These are phyloP conservation scores for Drosophila kuntzei DNA, from an alignment of 2,888 invertebrate genomes.

Conservation along the genomic window DNA sequence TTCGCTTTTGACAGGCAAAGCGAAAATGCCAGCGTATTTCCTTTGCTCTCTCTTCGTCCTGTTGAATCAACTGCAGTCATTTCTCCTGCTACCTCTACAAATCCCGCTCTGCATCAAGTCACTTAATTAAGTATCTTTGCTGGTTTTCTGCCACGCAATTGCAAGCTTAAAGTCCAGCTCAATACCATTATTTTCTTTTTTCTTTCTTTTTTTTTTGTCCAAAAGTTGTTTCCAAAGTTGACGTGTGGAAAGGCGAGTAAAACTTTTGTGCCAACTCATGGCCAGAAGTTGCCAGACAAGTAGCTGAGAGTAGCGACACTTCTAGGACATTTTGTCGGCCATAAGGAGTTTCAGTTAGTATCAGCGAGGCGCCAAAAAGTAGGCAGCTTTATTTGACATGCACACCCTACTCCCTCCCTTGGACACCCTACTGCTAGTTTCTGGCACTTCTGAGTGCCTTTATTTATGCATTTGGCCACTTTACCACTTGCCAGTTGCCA, in stretches of 20 bases:
- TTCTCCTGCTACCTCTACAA: background rate
- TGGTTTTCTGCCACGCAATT: conserved; percentile 2
- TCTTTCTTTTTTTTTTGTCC: conserved; percentile 21
- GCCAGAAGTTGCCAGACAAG: conserved; percentile 53
- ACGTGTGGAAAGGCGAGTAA: conserved; percentile 50
- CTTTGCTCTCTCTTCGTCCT: conserved; percentile 7
- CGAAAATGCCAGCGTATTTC: conserved; percentile 12
- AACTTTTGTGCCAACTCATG: conserved; percentile 58
- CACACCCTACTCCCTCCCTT: background rate
- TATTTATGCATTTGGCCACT: conserved; percentile 62
- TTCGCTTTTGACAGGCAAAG: conserved; percentile 46
- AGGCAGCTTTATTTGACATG: conserved; percentile 50
- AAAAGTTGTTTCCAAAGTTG: conserved; percentile 50
- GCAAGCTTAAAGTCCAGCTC: conserved; percentile 19
- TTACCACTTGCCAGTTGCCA: conserved; percentile 15
- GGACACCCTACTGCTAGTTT: background rate
- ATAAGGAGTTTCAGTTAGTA: conserved; percentile 31
- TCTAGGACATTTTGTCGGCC: conserved; percentile 21
- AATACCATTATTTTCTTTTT: conserved; percentile 4
- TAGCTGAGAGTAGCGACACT: conserved; percentile 45
- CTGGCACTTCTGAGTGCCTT: conserved; percentile 42
- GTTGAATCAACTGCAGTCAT: conserved; percentile 12
- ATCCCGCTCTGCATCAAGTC: conserved; percentile 3
- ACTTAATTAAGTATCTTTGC: conserved; percentile 56
- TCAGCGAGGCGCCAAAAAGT: conserved; percentile 55